phyloP scores from a whole-genome alignment of 2,888 invertebrate genomes.

The Morpho helenor region DNA sequence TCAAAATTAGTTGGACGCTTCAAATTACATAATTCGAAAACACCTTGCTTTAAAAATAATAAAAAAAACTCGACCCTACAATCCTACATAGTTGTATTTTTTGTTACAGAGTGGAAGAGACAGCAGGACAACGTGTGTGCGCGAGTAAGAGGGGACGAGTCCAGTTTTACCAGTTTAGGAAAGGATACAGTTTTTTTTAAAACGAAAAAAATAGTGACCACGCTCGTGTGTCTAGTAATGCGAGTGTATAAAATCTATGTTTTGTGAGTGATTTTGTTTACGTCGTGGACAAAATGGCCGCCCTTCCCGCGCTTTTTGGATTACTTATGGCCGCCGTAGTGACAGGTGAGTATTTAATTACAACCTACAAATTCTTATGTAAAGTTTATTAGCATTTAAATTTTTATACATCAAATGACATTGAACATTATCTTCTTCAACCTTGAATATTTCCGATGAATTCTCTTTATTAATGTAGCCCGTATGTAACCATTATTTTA shows the following conservation, averaged over 20 bases:
- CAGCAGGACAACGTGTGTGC: slow-evolving; percentile 28
- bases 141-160: slow-evolving; percentile 45
- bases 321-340: slow-evolving; percentile 55
- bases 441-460: no score
- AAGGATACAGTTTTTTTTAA: slow-evolving; percentile 40
- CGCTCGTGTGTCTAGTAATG: slow-evolving; percentile 57
- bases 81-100: slow-evolving; percentile 44
- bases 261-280: slow-evolving; percentile 42
- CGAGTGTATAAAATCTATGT: slow-evolving; percentile 48
- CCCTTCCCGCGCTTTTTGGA: slow-evolving; percentile 66
- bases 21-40: slow-evolving; percentile 42
- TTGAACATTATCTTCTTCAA: no score
- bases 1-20: slow-evolving; percentile 18
- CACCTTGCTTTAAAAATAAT: slow-evolving; percentile 43
- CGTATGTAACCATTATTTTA: no score
- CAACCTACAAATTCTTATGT: no score
- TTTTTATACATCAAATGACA: no score
- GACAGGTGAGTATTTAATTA: slow-evolving; percentile 48
- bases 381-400: no score
- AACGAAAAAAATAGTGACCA: slow-evolving; percentile 43
- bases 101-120: slow-evolving; percentile 66
- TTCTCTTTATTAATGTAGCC: no score
- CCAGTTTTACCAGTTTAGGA: slow-evolving; percentile 50
- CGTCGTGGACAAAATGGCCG: slow-evolving; percentile 59
- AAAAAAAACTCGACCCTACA: slow-evolving; percentile 37